Evolutionary conservation across 2,888 invertebrate species (phyloP), one percentile per base, ranked within the genome.

Genomic region (Mythimna loreyi): DNA sequence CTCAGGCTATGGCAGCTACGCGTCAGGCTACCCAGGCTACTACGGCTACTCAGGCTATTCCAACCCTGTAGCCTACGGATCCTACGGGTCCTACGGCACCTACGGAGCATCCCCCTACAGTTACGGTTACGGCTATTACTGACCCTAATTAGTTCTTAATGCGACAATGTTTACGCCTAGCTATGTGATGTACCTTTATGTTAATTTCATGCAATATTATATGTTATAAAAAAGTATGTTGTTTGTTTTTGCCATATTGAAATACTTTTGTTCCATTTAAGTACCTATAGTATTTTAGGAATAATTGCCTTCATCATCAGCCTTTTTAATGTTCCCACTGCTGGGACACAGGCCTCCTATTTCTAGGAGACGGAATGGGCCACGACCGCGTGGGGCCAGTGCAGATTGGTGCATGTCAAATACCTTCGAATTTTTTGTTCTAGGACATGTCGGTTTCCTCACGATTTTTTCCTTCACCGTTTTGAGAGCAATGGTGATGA

Each of bases 41-140:
- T 89, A 92, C 25, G 91, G 93, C 19, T 94, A 94, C 73, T 90
- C 92, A 0, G 93, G 94, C n/a, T 94, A 94, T 79, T 87, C 91
- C n/a, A 93, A 78, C 80, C 94, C 94, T 1, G 72, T 86, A 4
- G 78, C 89, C 30, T 94, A 95, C 79, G 85, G 89, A 21, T 85
- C 89, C 9, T 94, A 95, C 79, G 85, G 89, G n/a, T 85, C 89
- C 9, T 94, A 94, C 65, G 91, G 92, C 2, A 73, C 87, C 0
- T 94, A 93, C 72, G 89, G 88, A 57, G 87, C 88, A 3, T 91
- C 92, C 0, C 92, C 94, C 0, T 94, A 94, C 77, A 92, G 78
- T 78, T 92, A 92, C 53, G 92, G 92, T 67, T 94, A 93, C 62
- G 92, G 93, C 70, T 94, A 92, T 61, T 94, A 92, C 67, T 94